These are phyloP conservation scores for Zaprionus ornatus DNA, from an alignment of 1,140 invertebrate genomes.

Conservation along the genomic window DNA sequence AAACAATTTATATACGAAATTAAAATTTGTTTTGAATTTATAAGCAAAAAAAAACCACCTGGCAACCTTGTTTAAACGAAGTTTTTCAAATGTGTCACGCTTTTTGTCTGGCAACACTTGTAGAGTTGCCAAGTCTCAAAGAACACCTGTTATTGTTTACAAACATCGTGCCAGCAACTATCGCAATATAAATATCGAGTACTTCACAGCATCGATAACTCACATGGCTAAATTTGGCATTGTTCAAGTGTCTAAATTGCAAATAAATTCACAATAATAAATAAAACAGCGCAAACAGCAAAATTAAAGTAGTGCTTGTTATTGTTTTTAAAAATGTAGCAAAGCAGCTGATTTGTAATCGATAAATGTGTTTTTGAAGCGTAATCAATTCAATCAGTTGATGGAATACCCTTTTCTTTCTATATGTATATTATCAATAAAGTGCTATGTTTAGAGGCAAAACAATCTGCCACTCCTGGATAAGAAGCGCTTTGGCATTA, in stretches of 20 bases:
- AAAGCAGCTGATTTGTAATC: constrained; percentile 13
- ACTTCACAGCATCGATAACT: not conserved
- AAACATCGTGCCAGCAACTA: not conserved
- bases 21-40: not conserved
- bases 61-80: not conserved
- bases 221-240: not conserved
- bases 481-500: constrained; percentile 58
- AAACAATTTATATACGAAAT: constrained; percentile 33
- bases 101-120: not conserved
- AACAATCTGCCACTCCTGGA: constrained; percentile 49
- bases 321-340: not conserved
- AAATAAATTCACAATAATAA: not conserved
- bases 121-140: not conserved
- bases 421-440: constrained; percentile 31
- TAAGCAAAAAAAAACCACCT: not conserved
- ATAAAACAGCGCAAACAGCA: not conserved
- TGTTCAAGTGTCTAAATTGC: not conserved
- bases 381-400: constrained; percentile 21
- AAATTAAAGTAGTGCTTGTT: not conserved
- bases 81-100: not conserved
- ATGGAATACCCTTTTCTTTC: constrained; percentile 29
- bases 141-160: constrained; percentile 17
- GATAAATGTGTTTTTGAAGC: constrained; percentile 8
- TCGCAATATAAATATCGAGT: constrained; percentile 2
- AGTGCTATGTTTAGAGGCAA: constrained; percentile 68